These are phyloP conservation scores for Ormyrus labotus DNA, from an alignment of 2,888 invertebrate genomes.

Conservation along the genomic window DNA sequence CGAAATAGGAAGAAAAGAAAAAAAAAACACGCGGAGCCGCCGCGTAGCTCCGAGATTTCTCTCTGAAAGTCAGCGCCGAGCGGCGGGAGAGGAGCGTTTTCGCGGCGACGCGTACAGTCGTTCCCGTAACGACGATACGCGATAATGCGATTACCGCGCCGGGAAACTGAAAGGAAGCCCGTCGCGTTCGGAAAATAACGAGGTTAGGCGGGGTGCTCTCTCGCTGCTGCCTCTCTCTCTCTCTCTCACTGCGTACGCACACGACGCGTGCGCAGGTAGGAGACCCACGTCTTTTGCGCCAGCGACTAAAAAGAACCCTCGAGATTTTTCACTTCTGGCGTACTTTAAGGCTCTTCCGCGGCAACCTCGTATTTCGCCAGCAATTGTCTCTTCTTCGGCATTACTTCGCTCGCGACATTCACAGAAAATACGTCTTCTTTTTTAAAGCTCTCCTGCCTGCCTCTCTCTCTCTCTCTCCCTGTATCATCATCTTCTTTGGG, in stretches of 20 bases:
- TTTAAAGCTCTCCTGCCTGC: neutral
- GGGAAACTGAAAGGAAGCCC: slow-evolving; percentile 57
- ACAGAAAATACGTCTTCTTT: slow-evolving; percentile 37
- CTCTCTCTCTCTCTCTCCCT: neutral
- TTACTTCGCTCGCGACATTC: slow-evolving; percentile 5
- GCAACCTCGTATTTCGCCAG: neutral
- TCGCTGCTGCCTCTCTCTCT: neutral
- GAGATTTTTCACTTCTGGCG: slow-evolving; percentile 35
- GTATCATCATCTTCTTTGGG: neutral
- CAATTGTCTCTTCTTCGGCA: slow-evolving; percentile 3
- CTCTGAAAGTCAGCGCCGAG: slow-evolving; percentile 26
- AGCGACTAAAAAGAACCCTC: slow-evolving; percentile 27
- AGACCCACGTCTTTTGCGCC: neutral
- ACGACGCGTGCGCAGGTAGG: neutral
- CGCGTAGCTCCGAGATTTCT: neutral
- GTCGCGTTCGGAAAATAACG: slow-evolving; percentile 57
- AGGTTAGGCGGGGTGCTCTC: slow-evolving; percentile 51
- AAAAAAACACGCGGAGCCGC: neutral
- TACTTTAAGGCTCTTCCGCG: slow-evolving; percentile 8
- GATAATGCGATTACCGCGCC: slow-evolving; percentile 58
- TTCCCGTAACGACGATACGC: slow-evolving; percentile 54
- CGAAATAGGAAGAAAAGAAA: neutral
- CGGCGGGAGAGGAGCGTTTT: slow-evolving; percentile 30
- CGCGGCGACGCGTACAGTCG: slow-evolving; percentile 1
- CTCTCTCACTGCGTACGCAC: neutral